Conservation (phyloP, 2,797 vertebrate genomes). For the Brachyrhaphis roseni region DNA sequence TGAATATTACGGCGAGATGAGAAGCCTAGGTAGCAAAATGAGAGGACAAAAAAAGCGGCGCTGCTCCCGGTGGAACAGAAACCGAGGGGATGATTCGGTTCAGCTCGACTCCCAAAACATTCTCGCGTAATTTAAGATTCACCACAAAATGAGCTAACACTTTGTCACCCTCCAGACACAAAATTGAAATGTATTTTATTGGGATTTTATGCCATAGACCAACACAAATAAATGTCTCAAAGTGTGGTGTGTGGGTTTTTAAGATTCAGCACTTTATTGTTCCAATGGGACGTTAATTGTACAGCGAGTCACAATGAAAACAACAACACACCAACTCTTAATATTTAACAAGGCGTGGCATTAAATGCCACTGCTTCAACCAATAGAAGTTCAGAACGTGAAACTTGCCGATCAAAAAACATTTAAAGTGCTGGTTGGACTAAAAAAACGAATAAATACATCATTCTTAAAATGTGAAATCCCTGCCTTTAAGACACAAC, state of each 20-base stretch:
- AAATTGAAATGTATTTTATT: not conserved
- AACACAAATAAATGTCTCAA: not conserved
- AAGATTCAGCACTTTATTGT: no score
- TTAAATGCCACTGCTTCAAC: no score
- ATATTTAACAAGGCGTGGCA: no score
- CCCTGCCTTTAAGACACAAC: no score
- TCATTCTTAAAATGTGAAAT: no score
- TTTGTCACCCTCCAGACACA: not conserved
- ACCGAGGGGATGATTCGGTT: conserved; percentile 13
- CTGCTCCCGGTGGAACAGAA: not conserved
- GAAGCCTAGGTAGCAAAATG: conserved; percentile 6
- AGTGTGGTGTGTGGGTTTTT: not conserved
- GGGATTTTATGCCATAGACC: not conserved
- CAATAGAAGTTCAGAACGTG: no score
- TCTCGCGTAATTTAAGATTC: not conserved
- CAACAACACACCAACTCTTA: no score
- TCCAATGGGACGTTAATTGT: no score
- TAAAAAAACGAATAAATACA: no score
- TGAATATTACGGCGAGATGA: conserved; percentile 26
- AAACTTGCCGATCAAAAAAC: no score
- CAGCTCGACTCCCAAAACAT: not conserved
- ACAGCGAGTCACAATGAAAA: no score
- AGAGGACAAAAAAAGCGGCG: conserved; percentile 13
- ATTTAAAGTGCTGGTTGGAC: no score
- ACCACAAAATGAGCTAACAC: not conserved